Evolutionary conservation across 2,888 invertebrate genomes (phyloP).

Genomic region (Drosophila basisetae): DNA sequence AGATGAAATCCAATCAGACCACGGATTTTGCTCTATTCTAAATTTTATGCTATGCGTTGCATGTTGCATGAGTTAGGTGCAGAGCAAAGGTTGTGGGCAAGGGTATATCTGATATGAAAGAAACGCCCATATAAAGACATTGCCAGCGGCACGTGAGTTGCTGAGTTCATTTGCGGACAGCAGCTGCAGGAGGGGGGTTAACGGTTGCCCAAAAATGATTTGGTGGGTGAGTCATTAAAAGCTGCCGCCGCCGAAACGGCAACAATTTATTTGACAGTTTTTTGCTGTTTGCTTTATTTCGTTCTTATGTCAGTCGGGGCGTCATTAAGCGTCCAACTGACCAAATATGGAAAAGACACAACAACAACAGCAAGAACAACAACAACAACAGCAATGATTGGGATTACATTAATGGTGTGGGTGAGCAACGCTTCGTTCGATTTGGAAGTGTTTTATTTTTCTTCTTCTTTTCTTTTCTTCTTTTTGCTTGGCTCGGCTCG

Average conservation of each 20-base stretch:
- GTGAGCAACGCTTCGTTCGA: constrained; percentile 36
- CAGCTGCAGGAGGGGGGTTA: not conserved
- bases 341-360: constrained; percentile 66
- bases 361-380: constrained; percentile 4
- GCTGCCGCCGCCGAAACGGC: constrained; percentile 63
- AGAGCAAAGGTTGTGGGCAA: not conserved
- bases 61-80: not conserved
- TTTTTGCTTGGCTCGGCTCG: constrained; percentile 7
- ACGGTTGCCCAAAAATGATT: constrained; percentile 20
- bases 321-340: constrained; percentile 62
- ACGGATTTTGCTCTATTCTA: not conserved
- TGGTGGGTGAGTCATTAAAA: constrained; percentile 72
- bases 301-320: constrained; percentile 48
- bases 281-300: constrained; percentile 21
- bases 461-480: not conserved
- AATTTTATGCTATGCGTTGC: not conserved
- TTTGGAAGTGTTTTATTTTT: constrained; percentile 22
- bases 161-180: constrained; percentile 8
- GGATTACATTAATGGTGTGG: constrained; percentile 74
- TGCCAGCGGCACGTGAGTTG: constrained; percentile 65
- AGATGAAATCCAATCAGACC: not conserved
- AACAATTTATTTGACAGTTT: constrained; percentile 74
- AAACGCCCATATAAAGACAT: constrained; percentile 66
- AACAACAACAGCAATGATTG: constrained; percentile 47
- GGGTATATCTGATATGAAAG: constrained; percentile 12